Base-by-base conservation (phyloP, 2,888 invertebrate genomes). In the Cecidostiba fungosa region DNA sequence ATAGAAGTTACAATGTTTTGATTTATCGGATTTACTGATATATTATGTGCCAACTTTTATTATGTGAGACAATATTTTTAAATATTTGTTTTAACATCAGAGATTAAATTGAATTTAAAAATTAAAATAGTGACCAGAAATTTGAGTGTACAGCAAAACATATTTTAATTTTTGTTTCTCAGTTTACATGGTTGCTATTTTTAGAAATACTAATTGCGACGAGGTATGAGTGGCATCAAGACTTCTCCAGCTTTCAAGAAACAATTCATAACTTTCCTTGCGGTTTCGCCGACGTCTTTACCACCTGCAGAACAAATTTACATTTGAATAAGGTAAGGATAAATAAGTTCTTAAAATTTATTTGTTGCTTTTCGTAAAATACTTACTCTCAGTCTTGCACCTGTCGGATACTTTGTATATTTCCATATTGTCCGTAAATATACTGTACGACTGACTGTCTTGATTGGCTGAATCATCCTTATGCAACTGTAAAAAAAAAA, bases 231-330 rank as follows among this genome's bases (percentile, higher is more conserved):
- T 23, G 69, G 69, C 50, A 79, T 10, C 6, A 79, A 39, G 10
- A 70, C 4, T n/a, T 50, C 54, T 6, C 32, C 54, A 0, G 50
- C 12, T 3, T 74, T n/a, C 3, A 39, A 14, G 29, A 73, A 59
- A 36, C 81, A 81, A 29, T 73, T 81, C 59, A 81, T 74, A 12
- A 81, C 36, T 10, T 73, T 43, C 8, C 81, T 72, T 43, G 70
- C 81, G 8, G 43, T 81, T 59, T 74, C 73, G 2, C 19, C 19
- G 0, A n/a, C 16, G 29, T 81, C 14, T 43, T 50, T 29, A n/a
- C 73, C 74, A 10, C 10, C 81, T 81, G 3, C 23, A 62, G 62
- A 62, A 66, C 16, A 69, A 29, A 29, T 29, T 26, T 3, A 29
- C 32, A 12, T 32, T 23, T 14, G 32, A 16, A 14, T 16, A 12